Conservation (phyloP, 2,797 vertebrate genomes). For the Tympanoctomys barrerae region DNA sequence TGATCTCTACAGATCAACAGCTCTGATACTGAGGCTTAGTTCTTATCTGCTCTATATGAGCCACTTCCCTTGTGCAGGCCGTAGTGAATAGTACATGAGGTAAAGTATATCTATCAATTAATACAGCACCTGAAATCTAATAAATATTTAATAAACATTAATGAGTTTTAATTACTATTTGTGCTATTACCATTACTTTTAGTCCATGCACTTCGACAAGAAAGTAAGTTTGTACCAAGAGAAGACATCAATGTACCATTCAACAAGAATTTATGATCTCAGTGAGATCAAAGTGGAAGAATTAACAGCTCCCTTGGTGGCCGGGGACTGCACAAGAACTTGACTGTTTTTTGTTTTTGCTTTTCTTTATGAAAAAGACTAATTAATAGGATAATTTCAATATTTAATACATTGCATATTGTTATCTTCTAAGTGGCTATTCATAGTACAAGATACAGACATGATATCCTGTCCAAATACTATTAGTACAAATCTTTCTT, state of each 20-base stretch:
- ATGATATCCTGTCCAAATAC: too few species aligned
- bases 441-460: too few species aligned
- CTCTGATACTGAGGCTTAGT: background rate
- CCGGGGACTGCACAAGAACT: background rate
- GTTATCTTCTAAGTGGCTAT: too few species aligned
- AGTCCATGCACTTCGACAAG: background rate
- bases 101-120: background rate
- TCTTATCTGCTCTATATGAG: background rate
- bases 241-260: background rate
- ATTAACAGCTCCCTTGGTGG: constrained; percentile 9
- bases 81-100: background rate
- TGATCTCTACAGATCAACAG: background rate
- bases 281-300: background rate
- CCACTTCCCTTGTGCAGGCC: background rate
- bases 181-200: background rate
- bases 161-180: background rate
- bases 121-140: background rate
- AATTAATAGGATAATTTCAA: too few species aligned
- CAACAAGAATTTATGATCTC: background rate
- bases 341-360: too few species aligned
- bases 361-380: too few species aligned
- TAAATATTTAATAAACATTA: background rate
- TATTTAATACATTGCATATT: too few species aligned
- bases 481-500: too few species aligned
- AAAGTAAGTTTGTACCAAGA: background rate